A percentile compares a stretch with the other conserved stretches of the same genome.
phyloP scores from a whole-genome alignment of 2,113 vertebrate genomes.

The Anseranas semipalmata region DNA sequence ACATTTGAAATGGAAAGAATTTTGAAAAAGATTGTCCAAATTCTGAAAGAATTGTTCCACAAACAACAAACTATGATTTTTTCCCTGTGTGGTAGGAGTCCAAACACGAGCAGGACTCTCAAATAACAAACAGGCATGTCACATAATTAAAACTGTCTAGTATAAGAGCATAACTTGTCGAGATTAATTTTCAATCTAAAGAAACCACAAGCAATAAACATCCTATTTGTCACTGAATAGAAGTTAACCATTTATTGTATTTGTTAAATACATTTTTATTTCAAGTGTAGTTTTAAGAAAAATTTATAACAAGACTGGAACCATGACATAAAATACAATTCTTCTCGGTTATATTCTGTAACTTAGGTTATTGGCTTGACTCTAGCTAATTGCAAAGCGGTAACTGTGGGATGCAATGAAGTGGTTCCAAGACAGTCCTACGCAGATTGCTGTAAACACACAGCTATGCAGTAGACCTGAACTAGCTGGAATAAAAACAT shows the following conservation, averaged over 20 bases:
- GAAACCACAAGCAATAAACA: background rate
- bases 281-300: background rate
- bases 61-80: background rate
- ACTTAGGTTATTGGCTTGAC: background rate
- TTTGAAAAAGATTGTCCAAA: background rate
- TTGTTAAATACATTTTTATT: background rate
- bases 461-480: background rate
- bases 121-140: slow-evolving; percentile 36
- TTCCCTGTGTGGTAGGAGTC: background rate
- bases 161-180: background rate
- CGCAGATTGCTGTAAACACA: background rate
- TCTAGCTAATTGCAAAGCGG: background rate
- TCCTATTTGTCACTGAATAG: background rate
- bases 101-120: slow-evolving; percentile 14
- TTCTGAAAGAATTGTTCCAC: background rate
- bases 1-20: background rate
- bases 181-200: background rate
- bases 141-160: slow-evolving; percentile 40
- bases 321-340: background rate
- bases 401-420: rapidly evolving
- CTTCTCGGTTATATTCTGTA: background rate
- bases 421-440: background rate
- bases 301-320: background rate
- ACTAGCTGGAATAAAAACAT: background rate
- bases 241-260: background rate